Base-by-base conservation (phyloP, 2,888 invertebrate genomes). In the Latrodectus elegans region DNA sequence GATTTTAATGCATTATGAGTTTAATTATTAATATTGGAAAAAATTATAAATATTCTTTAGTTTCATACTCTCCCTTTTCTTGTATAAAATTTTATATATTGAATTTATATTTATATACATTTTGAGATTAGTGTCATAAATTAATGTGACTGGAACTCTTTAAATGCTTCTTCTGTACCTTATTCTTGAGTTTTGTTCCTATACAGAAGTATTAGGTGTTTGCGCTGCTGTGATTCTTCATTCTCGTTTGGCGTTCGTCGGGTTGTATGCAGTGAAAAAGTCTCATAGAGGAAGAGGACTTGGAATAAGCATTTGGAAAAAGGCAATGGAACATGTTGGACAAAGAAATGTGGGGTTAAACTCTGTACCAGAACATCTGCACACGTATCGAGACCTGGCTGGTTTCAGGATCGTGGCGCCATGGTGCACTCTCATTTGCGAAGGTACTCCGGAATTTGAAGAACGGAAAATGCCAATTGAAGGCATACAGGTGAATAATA, bases 311-410 rank as follows among this genome's bases (percentile, higher is more conserved):
- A 83, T 90, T 38, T 90, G 90, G 90, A 67, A 75, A n/a, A 70
- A 51, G 15, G 89, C 88, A 0, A 89, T 90, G 89, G 88, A 84
- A 12, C 90, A 89, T 64, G 88, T 90, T 10, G 90, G 88, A 6
- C 82, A 83, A 0, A 65, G 88, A 12, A 90, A 90, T 71, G 90
- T 88, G 0, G 90, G 90, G n/a, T 88, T 90, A 4, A 90, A 90
- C 73, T 89, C 90, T 4, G 90, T 90, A 11, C 89, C 89, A 6
- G 82, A 90, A 51, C 90, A 90, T 70, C 77, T 89, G 38, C 68
- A 71, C 10, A 90, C 89, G 15, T 90, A 90, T 74, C 73, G 90
- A 70, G 89, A 90, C 79, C 68, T 83, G 4, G 89, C 89, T 4
- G 89, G 89, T 64, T 89, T 89, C 80, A 55, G 79, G 14, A 73